phyloP scores from a whole-genome alignment of 92 coral and sea anemone species.

The Bergia sp. region DNA sequence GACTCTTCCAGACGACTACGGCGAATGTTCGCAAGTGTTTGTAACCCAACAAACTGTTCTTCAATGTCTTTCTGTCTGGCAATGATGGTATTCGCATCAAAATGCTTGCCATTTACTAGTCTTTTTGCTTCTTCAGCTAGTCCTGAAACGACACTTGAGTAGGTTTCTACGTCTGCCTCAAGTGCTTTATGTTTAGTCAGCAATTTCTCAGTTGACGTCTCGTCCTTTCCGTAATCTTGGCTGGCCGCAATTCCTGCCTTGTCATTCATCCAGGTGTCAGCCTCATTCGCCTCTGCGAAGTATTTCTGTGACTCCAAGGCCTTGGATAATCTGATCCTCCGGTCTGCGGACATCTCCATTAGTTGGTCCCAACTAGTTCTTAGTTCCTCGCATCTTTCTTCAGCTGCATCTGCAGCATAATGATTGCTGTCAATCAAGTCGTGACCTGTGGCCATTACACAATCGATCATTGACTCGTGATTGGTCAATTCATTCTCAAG shows the following conservation, averaged over 20 bases:
- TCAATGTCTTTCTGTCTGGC: slow-evolving; percentile 94
- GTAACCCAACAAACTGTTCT: slow-evolving; percentile 86
- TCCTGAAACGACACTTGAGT: slow-evolving; percentile 63
- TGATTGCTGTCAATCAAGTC: slow-evolving; percentile 96
- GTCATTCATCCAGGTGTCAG: slow-evolving; percentile 98
- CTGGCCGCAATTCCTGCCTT: slow-evolving; percentile 92
- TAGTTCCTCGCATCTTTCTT: slow-evolving; percentile 83
- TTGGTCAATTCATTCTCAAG: slow-evolving; percentile 89
- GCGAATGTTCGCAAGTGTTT: slow-evolving; percentile 77
- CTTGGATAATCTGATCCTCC: slow-evolving; percentile 67
- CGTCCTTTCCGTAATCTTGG: slow-evolving; percentile 97
- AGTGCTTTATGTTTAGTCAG: slow-evolving; percentile 84
- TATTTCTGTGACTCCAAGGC: slow-evolving; percentile 91
- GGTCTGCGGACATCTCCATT: slow-evolving; percentile 65
- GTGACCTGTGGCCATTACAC: slow-evolving; percentile 83
- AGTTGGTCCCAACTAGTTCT: slow-evolving; percentile 75
- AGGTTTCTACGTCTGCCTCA: slow-evolving; percentile 82
- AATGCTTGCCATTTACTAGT: slow-evolving; percentile 71
- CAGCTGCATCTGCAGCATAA: slow-evolving; percentile 83
- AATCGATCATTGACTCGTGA: slow-evolving; percentile 76
- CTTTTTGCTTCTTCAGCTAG: slow-evolving; percentile 81
- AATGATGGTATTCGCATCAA: slow-evolving; percentile 66
- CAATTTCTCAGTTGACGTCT: slow-evolving; percentile 79
- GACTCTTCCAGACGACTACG: slow-evolving; percentile 86
- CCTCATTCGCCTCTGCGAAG: slow-evolving; percentile 95